A percentile compares a stretch with the other conserved stretches of the same genome.
phyloP scores from a whole-genome alignment of 2,888 invertebrate species.

The Pyrrhia umbra region DNA sequence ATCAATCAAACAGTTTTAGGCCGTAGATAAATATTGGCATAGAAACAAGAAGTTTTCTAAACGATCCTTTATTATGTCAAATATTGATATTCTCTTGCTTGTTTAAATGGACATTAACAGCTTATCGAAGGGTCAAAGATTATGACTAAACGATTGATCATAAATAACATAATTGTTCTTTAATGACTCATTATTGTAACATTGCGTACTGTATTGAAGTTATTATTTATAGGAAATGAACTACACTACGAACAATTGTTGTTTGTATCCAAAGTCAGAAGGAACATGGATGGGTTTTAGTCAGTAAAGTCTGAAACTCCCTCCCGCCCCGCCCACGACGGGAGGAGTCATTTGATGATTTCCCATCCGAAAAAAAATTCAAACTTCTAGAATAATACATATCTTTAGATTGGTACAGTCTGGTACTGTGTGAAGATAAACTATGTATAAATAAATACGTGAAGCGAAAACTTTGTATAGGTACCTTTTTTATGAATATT shows the following conservation, averaged over 20 bases:
- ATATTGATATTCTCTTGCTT: background rate
- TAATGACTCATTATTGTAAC: slow-evolving; percentile 22
- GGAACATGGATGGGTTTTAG: too few species aligned
- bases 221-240: background rate
- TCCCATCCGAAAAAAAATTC: too few species aligned
- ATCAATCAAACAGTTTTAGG: background rate
- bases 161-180: slow-evolving; percentile 6
- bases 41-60: background rate
- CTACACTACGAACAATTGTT: background rate
- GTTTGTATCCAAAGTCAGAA: too few species aligned
- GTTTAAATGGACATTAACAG: background rate
- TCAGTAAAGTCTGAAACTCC: too few species aligned
- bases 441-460: background rate
- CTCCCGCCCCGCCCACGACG: too few species aligned
- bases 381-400: background rate
- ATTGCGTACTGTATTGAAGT: background rate
- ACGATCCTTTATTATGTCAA: background rate
- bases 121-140: slow-evolving; percentile 33
- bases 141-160: background rate
- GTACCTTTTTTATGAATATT: too few species aligned
- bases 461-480: too few species aligned
- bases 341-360: too few species aligned
- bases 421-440: too few species aligned
- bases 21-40: background rate
- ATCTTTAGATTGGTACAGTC: too few species aligned